These are phyloP conservation scores for Galerucella calmariensis DNA, from an alignment of 2,888 invertebrate genomes.

Conservation along the genomic window DNA sequence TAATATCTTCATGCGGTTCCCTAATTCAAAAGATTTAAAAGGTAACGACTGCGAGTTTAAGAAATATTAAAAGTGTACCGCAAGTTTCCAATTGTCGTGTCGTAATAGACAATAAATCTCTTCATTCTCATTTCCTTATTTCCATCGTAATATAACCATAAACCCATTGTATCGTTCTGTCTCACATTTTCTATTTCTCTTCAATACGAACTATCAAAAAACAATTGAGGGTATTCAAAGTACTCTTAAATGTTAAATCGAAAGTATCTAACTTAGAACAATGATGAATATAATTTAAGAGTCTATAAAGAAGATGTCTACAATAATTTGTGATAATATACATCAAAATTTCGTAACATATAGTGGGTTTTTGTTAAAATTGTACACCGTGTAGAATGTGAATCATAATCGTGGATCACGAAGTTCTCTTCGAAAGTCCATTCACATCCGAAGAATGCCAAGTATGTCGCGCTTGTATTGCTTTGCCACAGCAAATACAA, in stretches of 20 bases:
- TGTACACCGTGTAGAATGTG: background rate
- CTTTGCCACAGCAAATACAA: constrained; percentile 6
- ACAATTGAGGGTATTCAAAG: constrained; percentile 10
- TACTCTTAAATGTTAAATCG: background rate
- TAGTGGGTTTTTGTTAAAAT: too few relatives aligned
- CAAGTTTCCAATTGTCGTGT: constrained; percentile 18
- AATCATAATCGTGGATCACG: constrained; percentile 24
- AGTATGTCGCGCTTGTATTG: constrained; percentile 21
- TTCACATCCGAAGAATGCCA: constrained; percentile 26
- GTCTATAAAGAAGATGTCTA: too few relatives aligned
- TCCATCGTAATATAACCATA: constrained; percentile 7
- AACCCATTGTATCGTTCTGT: background rate
- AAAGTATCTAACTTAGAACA: too few relatives aligned
- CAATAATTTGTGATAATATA: too few relatives aligned
- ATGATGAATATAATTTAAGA: too few relatives aligned
- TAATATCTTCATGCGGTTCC: too few relatives aligned
- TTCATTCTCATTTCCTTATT: constrained; percentile 22
- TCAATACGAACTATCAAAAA: constrained; percentile 1
- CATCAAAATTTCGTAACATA: too few relatives aligned
- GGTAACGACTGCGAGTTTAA: background rate
- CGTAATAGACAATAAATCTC: constrained; percentile 17
- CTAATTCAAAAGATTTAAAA: background rate
- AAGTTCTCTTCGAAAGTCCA: constrained; percentile 25
- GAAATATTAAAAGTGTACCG: constrained; percentile 2
- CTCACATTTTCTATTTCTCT: constrained; percentile 29